Percentiles rank a stretch among this genome's conserved stretches.
Conservation (phyloP, 2,888 invertebrate genomes). For the Himalopsyche japonica region DNA sequence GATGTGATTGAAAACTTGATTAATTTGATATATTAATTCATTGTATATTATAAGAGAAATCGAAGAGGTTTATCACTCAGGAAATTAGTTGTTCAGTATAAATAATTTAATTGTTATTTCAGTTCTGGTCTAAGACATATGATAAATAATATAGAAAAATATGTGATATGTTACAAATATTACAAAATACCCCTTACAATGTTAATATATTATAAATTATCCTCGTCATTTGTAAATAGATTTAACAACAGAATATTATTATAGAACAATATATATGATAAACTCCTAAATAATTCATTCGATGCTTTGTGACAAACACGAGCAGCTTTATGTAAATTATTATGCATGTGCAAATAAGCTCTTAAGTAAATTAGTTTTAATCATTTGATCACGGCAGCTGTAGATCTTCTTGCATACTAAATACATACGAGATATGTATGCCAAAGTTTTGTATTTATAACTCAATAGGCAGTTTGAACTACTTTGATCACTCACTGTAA, state of each 20-base stretch:
- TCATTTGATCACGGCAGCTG: not conserved
- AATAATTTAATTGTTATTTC: too few species aligned
- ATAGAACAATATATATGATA: too few species aligned
- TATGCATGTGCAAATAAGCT: constrained; percentile 10
- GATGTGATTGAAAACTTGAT: too few species aligned
- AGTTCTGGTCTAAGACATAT: too few species aligned
- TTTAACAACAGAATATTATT: not conserved
- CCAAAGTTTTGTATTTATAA: not conserved
- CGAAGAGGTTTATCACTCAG: too few species aligned
- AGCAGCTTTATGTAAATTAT: not conserved
- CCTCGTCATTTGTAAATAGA: not conserved
- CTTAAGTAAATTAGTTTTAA: constrained; percentile 2
- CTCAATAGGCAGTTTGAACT: not conserved
- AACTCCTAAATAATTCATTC: not conserved
- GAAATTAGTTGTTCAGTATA: too few species aligned
- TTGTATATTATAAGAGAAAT: too few species aligned
- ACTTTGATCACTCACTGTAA: constrained; percentile 3
- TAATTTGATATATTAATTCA: too few species aligned
- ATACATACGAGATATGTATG: not conserved
- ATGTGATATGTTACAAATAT: too few species aligned
- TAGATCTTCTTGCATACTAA: not conserved
- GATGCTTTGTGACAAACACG: not conserved
- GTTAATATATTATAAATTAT: too few species aligned
- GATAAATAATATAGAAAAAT: too few species aligned
- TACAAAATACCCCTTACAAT: too few species aligned